These are phyloP conservation scores for Rhinopomastus cyanomelas DNA, from an alignment of 2,113 vertebrate species.

Conservation along the genomic window DNA sequence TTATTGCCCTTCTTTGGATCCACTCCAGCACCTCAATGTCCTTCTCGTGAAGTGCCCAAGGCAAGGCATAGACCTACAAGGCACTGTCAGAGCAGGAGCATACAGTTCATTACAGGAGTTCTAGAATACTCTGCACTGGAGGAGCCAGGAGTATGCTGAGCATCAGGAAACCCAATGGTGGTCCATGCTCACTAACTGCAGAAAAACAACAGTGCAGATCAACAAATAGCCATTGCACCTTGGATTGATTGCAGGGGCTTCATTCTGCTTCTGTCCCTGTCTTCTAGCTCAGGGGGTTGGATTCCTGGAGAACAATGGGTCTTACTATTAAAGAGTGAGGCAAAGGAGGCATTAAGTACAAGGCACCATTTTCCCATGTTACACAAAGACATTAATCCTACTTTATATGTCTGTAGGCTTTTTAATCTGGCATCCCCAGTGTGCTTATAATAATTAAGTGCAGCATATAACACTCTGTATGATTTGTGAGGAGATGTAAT, in stretches of 20 bases:
- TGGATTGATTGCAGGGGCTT: neutral
- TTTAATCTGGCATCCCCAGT: conserved; percentile 38
- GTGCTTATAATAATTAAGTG: conserved; percentile 50
- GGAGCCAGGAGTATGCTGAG: accelerated
- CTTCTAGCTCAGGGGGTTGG: too few relatives aligned
- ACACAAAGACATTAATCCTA: conserved; percentile 41
- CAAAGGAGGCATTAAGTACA: neutral
- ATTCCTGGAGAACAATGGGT: neutral
- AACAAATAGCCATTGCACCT: neutral
- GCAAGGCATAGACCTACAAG: neutral
- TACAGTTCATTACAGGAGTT: neutral
- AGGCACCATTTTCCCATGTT: neutral
- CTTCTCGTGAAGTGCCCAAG: too few relatives aligned
- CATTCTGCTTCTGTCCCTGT: neutral
- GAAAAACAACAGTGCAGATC: neutral
- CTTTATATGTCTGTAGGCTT: conserved; percentile 37
- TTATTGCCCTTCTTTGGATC: too few relatives aligned
- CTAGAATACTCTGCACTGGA: neutral
- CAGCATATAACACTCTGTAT: conserved; percentile 12
- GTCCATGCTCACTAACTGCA: neutral
- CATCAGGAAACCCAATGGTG: neutral
- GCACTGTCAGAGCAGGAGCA: neutral
- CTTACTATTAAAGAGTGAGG: neutral
- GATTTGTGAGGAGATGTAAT: conserved; percentile 22
- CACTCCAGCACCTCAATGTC: too few relatives aligned